Evolutionary conservation across 2,888 invertebrate genomes (phyloP).

Genomic region (Ecdyonurus torrentis): DNA sequence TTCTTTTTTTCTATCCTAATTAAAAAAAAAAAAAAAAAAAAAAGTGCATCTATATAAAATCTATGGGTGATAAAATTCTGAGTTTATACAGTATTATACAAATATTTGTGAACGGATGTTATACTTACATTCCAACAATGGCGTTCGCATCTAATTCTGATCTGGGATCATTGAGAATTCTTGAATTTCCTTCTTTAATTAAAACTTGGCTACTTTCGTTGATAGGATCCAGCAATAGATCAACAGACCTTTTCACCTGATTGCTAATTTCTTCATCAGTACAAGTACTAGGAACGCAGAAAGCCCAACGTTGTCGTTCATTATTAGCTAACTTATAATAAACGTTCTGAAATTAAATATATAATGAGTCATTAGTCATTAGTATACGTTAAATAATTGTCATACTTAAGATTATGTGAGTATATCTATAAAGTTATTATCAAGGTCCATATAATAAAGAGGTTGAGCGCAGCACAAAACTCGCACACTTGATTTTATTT

Average conservation of each 20-base stretch:
- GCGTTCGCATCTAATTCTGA: neutral
- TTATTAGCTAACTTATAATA: neutral
- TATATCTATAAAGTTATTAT: too few species aligned
- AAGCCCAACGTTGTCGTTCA: neutral
- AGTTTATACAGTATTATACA: too few species aligned
- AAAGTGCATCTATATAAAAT: too few species aligned
- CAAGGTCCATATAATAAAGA: too few species aligned
- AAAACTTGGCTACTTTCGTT: neutral
- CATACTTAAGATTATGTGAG: too few species aligned
- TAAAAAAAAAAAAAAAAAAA: too few species aligned
- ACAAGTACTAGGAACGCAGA: neutral
- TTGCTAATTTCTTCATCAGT: neutral
- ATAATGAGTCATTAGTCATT: too few species aligned
- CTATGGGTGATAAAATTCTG: too few species aligned
- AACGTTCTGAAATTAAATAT: neutral
- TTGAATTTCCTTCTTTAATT: neutral
- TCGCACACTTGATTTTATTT: too few species aligned
- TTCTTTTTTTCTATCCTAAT: too few species aligned
- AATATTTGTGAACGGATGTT: neutral
- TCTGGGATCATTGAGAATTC: neutral
- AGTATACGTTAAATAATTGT: too few species aligned
- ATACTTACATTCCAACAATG: neutral
- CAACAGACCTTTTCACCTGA: neutral
- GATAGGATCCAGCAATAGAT: neutral
- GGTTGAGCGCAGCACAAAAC: too few species aligned